These are phyloP conservation scores for Vireo altiloquus DNA, from an alignment of 2,113 vertebrate species.

Conservation along the genomic window DNA sequence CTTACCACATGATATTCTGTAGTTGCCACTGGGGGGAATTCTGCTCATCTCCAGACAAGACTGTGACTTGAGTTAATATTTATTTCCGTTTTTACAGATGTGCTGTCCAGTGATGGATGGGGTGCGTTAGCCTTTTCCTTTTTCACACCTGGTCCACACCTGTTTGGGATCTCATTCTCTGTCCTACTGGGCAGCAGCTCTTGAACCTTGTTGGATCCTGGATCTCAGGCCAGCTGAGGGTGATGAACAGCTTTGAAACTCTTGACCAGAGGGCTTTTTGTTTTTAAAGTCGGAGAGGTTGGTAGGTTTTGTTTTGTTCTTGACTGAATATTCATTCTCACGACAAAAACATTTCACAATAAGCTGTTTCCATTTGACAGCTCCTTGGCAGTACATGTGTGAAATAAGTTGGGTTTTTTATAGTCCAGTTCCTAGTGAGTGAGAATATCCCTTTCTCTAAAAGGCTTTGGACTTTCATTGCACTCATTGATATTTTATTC, in stretches of 20 bases:
- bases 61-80: slow-evolving; percentile 18
- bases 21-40: slow-evolving; percentile 19
- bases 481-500: not conserved
- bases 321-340: slow-evolving; percentile 35
- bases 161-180: slow-evolving; percentile 36
- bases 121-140: slow-evolving; percentile 23
- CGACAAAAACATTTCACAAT: slow-evolving; percentile 55
- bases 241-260: slow-evolving; percentile 13
- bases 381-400: slow-evolving; percentile 23
- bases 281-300: slow-evolving; percentile 33
- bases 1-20: slow-evolving; percentile 7
- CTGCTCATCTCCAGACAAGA: slow-evolving; percentile 47
- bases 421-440: not conserved
- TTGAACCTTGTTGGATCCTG: slow-evolving; percentile 30
- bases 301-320: slow-evolving; percentile 52
- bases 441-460: not conserved
- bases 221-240: not conserved
- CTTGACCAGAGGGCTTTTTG: slow-evolving; percentile 11
- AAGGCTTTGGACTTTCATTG: not conserved
- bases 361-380: slow-evolving; percentile 32
- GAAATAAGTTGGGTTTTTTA: not conserved
- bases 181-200: slow-evolving; percentile 14
- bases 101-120: slow-evolving; percentile 51
- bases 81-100: slow-evolving; percentile 42
- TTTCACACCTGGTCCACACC: slow-evolving; percentile 55